A percentile compares a stretch with the other conserved stretches of the same genome.
phyloP scores from a whole-genome alignment of 2,888 invertebrate genomes.

The Coelopa pilipes region DNA sequence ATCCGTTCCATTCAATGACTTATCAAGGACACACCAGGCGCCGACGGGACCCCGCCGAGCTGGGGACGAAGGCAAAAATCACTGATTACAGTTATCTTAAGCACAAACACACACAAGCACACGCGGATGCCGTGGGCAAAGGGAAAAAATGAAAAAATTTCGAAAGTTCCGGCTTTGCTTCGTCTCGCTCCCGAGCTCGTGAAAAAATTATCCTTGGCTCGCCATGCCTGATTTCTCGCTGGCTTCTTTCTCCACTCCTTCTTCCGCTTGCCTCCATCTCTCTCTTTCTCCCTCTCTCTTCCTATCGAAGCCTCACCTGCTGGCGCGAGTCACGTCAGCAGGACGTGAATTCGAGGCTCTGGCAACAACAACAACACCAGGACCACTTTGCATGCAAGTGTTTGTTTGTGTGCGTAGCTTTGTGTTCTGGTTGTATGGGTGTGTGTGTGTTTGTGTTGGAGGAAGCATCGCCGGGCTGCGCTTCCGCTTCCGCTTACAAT shows the following conservation, averaged over 20 bases:
- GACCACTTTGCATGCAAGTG: background rate
- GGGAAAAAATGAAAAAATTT: background rate
- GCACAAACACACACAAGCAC: background rate
- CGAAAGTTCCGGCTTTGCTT: conserved; percentile 12
- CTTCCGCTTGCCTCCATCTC: too few relatives aligned
- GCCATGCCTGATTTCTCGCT: background rate
- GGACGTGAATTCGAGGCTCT: conserved; percentile 11
- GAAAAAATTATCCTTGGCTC: conserved; percentile 20
- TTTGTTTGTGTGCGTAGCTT: conserved; percentile 5
- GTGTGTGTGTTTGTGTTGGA: conserved; percentile 2
- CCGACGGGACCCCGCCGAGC: background rate
- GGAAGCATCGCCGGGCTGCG: conserved; percentile 7
- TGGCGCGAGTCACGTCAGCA: too few relatives aligned
- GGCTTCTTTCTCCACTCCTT: background rate
- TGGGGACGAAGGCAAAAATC: conserved; percentile 15
- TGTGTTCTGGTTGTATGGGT: too few relatives aligned
- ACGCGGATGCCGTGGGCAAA: conserved; percentile 9
- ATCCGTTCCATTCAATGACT: conserved; percentile 16
- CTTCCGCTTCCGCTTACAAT: conserved; percentile 36
- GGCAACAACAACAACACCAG: conserved; percentile 27
- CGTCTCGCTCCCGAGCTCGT: conserved; percentile 12
- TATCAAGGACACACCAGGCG: conserved; percentile 9
- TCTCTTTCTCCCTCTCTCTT: background rate
- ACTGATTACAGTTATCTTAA: conserved; percentile 27
- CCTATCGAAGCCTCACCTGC: background rate